phyloP scores from a whole-genome alignment of 2,797 vertebrate species.

The Rhabdophis nuchalis region DNA sequence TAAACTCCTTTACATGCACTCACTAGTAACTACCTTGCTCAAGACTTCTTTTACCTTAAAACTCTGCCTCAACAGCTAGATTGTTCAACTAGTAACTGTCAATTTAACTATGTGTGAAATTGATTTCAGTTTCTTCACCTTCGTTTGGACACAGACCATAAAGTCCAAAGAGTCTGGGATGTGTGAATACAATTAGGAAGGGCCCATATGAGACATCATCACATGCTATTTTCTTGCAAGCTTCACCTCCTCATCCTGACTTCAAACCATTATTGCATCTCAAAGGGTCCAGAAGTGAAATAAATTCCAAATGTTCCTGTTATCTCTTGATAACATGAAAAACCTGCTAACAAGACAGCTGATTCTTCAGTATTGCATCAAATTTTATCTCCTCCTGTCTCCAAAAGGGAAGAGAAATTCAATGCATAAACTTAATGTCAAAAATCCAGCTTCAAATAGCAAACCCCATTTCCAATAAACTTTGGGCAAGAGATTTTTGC shows the following conservation, averaged over 20 bases:
- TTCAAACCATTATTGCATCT: neutral
- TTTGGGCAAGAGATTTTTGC: neutral
- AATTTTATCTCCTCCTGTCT: neutral
- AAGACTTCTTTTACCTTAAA: slow-evolving; percentile 10
- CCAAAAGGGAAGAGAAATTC: neutral
- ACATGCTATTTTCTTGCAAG: neutral
- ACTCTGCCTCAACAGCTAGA: slow-evolving; percentile 1
- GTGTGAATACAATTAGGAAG: slow-evolving; percentile 2
- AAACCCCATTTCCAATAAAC: neutral
- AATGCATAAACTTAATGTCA: neutral
- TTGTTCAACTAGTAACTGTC: slow-evolving; percentile 2
- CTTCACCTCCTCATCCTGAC: neutral
- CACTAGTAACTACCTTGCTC: neutral
- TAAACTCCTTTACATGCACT: neutral
- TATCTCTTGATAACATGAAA: neutral
- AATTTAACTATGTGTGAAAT: slow-evolving; percentile 31
- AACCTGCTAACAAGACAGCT: neutral
- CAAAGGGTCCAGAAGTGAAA: neutral
- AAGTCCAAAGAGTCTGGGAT: slow-evolving; percentile 6
- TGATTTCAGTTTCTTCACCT: slow-evolving; percentile 16
- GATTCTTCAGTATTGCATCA: neutral
- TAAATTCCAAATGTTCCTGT: neutral
- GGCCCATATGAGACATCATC: neutral
- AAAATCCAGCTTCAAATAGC: neutral
- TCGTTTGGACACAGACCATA: slow-evolving; percentile 20